Evolutionary conservation across 2,797 vertebrate genomes (phyloP).

Genomic region (Melanotaenia nigrans): DNA sequence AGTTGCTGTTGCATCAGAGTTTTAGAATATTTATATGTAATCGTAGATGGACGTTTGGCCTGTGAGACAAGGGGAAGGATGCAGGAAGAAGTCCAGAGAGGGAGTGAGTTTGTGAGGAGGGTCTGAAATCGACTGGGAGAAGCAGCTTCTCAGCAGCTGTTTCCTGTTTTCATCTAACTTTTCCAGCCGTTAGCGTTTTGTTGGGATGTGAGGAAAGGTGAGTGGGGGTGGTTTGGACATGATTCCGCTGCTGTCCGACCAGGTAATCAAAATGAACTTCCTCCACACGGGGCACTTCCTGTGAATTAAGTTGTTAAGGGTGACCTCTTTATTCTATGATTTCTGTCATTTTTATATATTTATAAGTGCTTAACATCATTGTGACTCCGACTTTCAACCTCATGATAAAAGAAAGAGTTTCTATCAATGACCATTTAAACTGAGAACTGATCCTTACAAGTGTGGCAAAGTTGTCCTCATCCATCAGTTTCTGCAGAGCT

Average conservation of each 20-base stretch:
- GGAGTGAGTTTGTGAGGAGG: slow-evolving; percentile 19
- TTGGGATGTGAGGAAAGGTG: slow-evolving; percentile 34
- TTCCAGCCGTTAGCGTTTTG: slow-evolving; percentile 59
- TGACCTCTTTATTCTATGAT: neutral
- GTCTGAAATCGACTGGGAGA: slow-evolving; percentile 42
- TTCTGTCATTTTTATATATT: neutral
- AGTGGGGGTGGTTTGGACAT: slow-evolving; percentile 1
- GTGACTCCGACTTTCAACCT: too few relatives aligned
- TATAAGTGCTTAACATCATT: neutral
- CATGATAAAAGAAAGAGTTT: too few relatives aligned
- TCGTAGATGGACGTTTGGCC: neutral
- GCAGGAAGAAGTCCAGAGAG: slow-evolving; percentile 46
- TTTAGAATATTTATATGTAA: neutral
- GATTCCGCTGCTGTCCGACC: slow-evolving; percentile 33
- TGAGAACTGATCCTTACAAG: too few relatives aligned
- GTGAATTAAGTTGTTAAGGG: slow-evolving; percentile 1
- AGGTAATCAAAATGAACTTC: slow-evolving; percentile 49
- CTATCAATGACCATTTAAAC: too few relatives aligned
- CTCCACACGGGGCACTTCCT: slow-evolving; percentile 17
- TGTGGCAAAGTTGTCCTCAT: too few relatives aligned
- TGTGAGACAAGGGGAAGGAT: slow-evolving; percentile 3
- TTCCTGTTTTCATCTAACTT: slow-evolving; percentile 79
- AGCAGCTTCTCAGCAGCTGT: slow-evolving; percentile 66
- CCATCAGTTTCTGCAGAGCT: too few relatives aligned
- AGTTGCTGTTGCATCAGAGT: too few relatives aligned